These are phyloP conservation scores for Willisornis vidua DNA, from an alignment of 2,113 vertebrate genomes.

Conservation along the genomic window DNA sequence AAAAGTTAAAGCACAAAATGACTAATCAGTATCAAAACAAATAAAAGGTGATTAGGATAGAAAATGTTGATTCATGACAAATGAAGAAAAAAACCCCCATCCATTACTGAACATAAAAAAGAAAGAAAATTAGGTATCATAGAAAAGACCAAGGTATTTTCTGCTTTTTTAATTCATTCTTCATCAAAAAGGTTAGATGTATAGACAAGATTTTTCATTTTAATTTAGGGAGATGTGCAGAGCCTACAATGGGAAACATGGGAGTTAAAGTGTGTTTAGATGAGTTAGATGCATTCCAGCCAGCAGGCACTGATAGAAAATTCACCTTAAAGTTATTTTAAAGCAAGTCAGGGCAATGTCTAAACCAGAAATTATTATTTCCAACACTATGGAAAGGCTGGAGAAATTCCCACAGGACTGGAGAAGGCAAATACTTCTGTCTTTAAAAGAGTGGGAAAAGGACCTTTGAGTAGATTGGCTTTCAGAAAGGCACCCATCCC, in stretches of 20 bases:
- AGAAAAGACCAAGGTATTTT: neutral
- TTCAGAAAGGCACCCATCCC: neutral
- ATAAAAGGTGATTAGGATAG: neutral
- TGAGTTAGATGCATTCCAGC: neutral
- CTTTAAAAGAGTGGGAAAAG: neutral
- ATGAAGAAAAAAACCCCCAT: neutral
- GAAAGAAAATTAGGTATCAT: neutral
- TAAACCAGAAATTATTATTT: neutral
- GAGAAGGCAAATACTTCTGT: neutral
- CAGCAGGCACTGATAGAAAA: neutral
- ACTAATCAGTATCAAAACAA: neutral
- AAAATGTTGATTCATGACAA: neutral
- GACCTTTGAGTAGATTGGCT: neutral
- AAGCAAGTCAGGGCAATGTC: neutral
- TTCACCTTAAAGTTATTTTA: neutral
- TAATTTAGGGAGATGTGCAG: neutral
- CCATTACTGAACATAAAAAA: neutral
- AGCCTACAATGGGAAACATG: accelerated
- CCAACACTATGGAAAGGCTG: neutral
- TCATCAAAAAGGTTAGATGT: neutral
- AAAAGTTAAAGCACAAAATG: neutral
- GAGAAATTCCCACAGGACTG: neutral
- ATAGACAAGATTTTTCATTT: neutral
- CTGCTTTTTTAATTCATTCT: neutral
- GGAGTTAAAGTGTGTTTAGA: neutral